Percentiles rank a stretch among this genome's conserved stretches.
Conservation (phyloP, 1,140 invertebrate species). For the Achroia grisella region DNA sequence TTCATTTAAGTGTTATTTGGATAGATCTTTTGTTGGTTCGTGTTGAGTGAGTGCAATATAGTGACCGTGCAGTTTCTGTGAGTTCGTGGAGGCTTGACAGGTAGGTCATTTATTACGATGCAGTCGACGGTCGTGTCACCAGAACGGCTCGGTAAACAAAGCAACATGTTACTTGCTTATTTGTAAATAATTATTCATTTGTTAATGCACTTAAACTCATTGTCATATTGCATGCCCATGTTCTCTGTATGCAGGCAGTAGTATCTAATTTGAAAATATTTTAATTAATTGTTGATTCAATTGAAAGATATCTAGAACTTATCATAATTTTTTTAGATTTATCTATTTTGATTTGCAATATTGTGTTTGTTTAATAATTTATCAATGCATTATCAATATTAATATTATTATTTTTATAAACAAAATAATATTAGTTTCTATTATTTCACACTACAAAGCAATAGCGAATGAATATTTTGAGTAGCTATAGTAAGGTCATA, state of each 20-base stretch:
- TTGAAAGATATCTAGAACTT: no score
- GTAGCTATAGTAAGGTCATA: no score
- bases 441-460: no score
- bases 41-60: constrained; percentile 9
- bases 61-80: neutral
- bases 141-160: constrained; percentile 28
- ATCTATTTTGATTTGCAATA: no score
- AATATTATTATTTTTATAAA: no score
- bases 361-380: no score
- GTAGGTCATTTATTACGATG: constrained; percentile 15
- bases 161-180: constrained; percentile 42
- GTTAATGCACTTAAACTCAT: neutral
- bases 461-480: no score
- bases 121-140: constrained; percentile 24
- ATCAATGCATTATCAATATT: no score
- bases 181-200: constrained; percentile 31
- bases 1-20: constrained; percentile 37
- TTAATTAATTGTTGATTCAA: no score
- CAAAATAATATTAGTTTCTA: no score
- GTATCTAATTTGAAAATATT: constrained; percentile 17
- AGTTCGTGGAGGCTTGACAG: neutral
- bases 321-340: no score
- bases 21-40: constrained; percentile 36
- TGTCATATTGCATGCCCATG: neutral
- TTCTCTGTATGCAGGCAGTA: constrained; percentile 11